These are phyloP conservation scores for Pentamera pediparva DNA, from an alignment of 53 echinoderm and acorn worm genomes.

Conservation along the genomic window DNA sequence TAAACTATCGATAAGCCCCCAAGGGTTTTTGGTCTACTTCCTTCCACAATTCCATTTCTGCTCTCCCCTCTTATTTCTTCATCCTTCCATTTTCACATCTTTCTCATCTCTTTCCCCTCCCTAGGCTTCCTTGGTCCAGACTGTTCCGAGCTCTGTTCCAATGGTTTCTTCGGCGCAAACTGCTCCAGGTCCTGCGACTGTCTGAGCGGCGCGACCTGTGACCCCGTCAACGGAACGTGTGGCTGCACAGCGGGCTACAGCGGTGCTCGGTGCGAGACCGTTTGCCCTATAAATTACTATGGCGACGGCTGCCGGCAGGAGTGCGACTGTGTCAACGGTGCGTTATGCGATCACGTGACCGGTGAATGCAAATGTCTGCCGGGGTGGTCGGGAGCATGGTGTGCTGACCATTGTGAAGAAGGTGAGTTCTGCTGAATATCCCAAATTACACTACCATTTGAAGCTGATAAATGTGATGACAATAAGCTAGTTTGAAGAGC, in stretches of 20 bases:
- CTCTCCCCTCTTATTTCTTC: no score
- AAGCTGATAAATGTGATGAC: no score
- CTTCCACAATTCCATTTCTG: no score
- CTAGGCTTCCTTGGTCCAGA: not conserved
- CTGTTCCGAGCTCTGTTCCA: not conserved
- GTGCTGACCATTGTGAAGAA: not conserved
- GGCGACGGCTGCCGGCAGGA: conserved; percentile 30
- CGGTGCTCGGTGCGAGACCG: conserved; percentile 39
- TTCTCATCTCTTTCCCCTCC: not conserved
- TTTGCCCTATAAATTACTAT: conserved; percentile 42
- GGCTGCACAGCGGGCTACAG: conserved; percentile 55
- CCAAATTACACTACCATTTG: no score
- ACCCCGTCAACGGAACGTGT: conserved; percentile 51
- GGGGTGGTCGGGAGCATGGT: conserved; percentile 36
- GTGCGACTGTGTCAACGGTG: conserved; percentile 22
- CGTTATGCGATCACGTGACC: conserved; percentile 25
- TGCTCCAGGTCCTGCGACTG: conserved; percentile 52
- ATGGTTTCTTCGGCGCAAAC: conserved; percentile 47
- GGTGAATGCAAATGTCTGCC: conserved; percentile 29
- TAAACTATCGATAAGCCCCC: not conserved
- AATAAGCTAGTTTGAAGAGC: no score
- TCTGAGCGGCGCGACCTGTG: conserved; percentile 45
- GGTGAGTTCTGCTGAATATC: no score
- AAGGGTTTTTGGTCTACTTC: no score
- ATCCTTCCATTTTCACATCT: no score